These are phyloP conservation scores for Eretmochelys imbricata DNA, from an alignment of 2,113 vertebrate genomes.

Conservation along the genomic window DNA sequence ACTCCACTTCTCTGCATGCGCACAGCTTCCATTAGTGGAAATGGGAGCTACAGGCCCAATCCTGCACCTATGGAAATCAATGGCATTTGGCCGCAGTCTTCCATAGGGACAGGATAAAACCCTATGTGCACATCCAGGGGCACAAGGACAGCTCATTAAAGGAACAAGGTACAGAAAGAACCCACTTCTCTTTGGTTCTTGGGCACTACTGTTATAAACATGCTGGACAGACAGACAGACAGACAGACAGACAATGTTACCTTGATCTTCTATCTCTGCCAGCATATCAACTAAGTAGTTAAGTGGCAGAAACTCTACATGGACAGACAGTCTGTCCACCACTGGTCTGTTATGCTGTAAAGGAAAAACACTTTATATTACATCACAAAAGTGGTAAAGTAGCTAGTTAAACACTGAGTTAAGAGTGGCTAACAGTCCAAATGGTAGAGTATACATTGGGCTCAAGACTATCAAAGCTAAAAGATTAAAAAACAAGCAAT, in stretches of 20 bases:
- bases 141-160: neutral
- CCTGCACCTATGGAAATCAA: neutral
- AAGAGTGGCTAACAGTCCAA: accelerated
- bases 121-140: neutral
- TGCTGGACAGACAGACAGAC: too few relatives aligned
- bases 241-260: too few relatives aligned
- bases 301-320: constrained; percentile 90
- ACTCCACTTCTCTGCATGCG: neutral
- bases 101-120: neutral
- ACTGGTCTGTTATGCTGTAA: constrained; percentile 77
- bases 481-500: neutral
- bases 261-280: constrained; percentile 86
- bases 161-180: neutral
- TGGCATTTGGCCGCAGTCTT: neutral
- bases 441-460: neutral
- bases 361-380: constrained; percentile 22
- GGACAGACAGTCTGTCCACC: constrained; percentile 75
- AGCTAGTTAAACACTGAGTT: neutral
- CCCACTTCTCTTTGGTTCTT: neutral
- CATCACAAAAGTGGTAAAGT: accelerated
- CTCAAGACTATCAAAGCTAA: neutral
- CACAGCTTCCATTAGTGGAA: neutral
- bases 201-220: neutral
- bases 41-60: accelerated
- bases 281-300: constrained; percentile 87